Evolutionary conservation across 2,797 vertebrate genomes (phyloP).

Genomic region (Sebastiscus albofasciatus): DNA sequence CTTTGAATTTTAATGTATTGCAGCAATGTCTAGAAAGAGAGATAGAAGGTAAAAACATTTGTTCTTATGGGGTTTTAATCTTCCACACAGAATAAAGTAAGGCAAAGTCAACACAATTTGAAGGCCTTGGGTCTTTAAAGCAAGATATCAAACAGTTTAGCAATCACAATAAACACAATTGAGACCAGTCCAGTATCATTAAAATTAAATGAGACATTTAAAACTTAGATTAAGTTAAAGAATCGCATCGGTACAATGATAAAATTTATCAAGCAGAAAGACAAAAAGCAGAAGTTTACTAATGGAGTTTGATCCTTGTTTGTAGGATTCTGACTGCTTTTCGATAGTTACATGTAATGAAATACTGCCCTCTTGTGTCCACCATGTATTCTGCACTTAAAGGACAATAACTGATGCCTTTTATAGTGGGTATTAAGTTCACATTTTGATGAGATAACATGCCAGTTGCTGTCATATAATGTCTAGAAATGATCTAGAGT

Average conservation of each 20-base stretch:
- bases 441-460: background rate
- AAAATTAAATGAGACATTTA: conserved; percentile 2
- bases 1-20: background rate
- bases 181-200: conserved; percentile 1
- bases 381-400: background rate
- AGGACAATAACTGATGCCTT: background rate
- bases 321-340: background rate
- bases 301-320: background rate
- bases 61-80: background rate
- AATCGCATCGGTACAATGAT: background rate
- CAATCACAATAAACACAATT: background rate
- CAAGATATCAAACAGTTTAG: background rate
- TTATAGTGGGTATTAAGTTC: background rate
- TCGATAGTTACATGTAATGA: background rate
- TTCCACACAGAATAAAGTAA: background rate
- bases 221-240: background rate
- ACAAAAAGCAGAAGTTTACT: background rate
- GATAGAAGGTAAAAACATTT: background rate
- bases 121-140: background rate
- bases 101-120: background rate
- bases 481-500: background rate
- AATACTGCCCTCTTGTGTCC: conserved; percentile 59
- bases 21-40: background rate
- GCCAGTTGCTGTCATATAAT: background rate
- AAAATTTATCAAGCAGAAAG: conserved; percentile 2